Percentiles rank a stretch among this genome's conserved stretches.
phyloP scores from a whole-genome alignment of 2,797 vertebrate species.

The Cyclopterus lumpus region DNA sequence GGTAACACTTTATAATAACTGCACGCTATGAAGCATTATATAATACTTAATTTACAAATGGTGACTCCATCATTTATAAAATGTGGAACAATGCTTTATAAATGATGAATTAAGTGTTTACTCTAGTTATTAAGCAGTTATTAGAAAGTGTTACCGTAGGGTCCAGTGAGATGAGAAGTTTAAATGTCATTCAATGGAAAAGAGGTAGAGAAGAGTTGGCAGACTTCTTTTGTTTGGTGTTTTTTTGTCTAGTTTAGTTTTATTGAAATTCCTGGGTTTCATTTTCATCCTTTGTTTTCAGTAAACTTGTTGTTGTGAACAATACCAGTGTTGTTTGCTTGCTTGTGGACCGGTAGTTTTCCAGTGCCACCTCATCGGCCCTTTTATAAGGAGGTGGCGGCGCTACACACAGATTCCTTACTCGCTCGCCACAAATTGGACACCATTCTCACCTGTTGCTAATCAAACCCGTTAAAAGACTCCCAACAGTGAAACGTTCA shows the following conservation, averaged over 20 bases:
- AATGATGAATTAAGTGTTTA: no score
- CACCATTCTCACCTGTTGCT: slow-evolving; percentile 11
- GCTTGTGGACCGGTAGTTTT: no score
- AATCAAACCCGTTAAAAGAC: background rate
- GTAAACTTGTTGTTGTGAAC: background rate
- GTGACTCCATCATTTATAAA: no score
- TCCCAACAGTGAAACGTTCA: background rate
- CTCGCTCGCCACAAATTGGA: background rate
- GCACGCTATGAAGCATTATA: no score
- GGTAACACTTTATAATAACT: no score
- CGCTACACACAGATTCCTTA: background rate
- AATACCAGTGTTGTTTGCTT: background rate
- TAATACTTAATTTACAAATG: no score
- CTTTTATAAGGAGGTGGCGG: no score
- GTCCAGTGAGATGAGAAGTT: background rate
- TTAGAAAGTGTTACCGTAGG: background rate
- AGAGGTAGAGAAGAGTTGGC: no score
- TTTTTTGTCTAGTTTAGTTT: background rate
- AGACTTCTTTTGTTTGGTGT: background rate
- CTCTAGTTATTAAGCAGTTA: no score
- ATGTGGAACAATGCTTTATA: no score
- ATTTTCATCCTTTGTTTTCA: background rate
- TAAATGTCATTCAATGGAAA: no score
- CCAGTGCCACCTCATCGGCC: no score
- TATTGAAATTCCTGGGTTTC: background rate